A percentile compares a stretch with the other conserved stretches of the same genome.
Evolutionary conservation across 2,888 invertebrate genomes (phyloP).

Genomic region (Mamestra brassicae): DNA sequence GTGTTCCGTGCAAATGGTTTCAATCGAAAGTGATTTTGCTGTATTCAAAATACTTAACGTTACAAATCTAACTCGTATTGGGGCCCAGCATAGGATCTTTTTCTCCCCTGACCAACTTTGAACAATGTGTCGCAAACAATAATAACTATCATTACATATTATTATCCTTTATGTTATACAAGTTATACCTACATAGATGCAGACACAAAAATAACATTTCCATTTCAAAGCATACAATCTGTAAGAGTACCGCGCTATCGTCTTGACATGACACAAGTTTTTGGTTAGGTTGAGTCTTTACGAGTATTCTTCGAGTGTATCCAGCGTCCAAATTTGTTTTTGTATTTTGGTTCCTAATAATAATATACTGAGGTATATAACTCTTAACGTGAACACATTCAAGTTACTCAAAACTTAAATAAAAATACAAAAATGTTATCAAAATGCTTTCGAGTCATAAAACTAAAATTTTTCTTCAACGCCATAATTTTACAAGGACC

Average conservation of each 20-base stretch:
- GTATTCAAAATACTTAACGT: neutral
- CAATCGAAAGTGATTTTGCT: too few relatives aligned
- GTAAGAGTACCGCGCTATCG: slow-evolving; percentile 28
- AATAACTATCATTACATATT: too few relatives aligned
- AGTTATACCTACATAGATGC: slow-evolving; percentile 19
- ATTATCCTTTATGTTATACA: too few relatives aligned
- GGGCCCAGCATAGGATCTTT: neutral
- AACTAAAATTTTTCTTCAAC: slow-evolving; percentile 19
- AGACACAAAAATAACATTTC: slow-evolving; percentile 42
- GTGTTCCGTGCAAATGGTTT: too few relatives aligned
- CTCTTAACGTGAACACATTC: neutral
- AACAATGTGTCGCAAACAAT: too few relatives aligned
- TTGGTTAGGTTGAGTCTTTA: slow-evolving; percentile 6
- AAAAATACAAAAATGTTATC: slow-evolving; percentile 35
- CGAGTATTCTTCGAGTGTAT: neutral
- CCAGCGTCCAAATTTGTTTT: neutral
- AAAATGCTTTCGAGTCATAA: slow-evolving; percentile 40
- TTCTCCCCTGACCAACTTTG: neutral
- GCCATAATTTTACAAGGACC: slow-evolving; percentile 46
- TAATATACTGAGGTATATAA: neutral
- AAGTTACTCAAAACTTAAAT: slow-evolving; percentile 14
- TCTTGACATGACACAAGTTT: slow-evolving; percentile 29
- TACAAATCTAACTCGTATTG: neutral
- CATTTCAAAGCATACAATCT: slow-evolving; percentile 45
- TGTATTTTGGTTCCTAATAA: neutral